Base-by-base conservation (phyloP, 2,797 vertebrate genomes). In the Prionace glauca region DNA sequence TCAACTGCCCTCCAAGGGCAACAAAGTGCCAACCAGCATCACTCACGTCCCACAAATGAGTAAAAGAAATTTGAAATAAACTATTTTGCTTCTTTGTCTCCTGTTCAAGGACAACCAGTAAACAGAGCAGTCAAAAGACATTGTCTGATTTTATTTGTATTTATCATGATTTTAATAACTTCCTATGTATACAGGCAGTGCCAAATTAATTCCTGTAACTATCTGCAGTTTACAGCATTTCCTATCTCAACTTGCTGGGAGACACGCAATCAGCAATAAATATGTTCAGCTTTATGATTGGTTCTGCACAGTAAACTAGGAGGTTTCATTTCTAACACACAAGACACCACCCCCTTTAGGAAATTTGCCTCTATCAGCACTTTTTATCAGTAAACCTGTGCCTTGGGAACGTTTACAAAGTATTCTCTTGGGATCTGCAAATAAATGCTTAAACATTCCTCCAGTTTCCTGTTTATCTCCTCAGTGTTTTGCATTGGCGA, bases 351-450 rank as follows among this genome's bases (percentile, higher is more conserved):
- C 67, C 71, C 2, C 29, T n/a, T 77, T 77, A 4, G 71, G 45
- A 77, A 77, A 95, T 56, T 77, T 18, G 0, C 45, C 41, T 32
- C 22, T 45, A 92, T 45, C 20, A n/a, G 16, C 56, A 95, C 45
- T 9, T 36, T 79, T 14, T 18, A 95, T 95, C 50, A 77, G 71
- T 77, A 56, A 77, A 11, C 45, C 74, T 7, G 26, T 50, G 69
- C 24, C 93, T 95, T 95, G 71, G 93, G 71, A 95, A 95, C 26
- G 32, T 74, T 71, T 45, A 3, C 93, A n/a, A 56, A 77, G 69
- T 77, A 95, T 41, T 95, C 93, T 24, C 93, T 71, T 95, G 93
- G 93, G 93, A 95, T 95, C 93, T 77, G 12, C 18, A 14, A 20
- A 56, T 77, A 77, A 60, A 60, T 60, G 69, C 93, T 77, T 77